phyloP scores from a whole-genome alignment of 2,888 invertebrate genomes.

The Cetonia aurata region DNA sequence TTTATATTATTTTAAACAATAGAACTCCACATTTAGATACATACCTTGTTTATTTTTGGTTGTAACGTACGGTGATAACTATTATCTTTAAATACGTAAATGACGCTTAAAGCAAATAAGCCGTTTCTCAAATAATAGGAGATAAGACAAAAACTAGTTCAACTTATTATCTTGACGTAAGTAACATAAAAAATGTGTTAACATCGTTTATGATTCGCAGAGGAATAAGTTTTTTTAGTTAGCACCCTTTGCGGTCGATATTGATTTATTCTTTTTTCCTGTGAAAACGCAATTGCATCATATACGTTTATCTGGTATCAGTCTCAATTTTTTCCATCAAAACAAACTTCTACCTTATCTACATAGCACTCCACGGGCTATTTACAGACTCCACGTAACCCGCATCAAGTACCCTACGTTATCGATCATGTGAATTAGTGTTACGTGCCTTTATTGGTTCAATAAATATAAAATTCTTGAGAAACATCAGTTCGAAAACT shows the following conservation, averaged over 20 bases:
- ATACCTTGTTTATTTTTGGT: no score
- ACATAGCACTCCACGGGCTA: constrained; percentile 16
- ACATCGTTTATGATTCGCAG: no score
- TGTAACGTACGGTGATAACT: no score
- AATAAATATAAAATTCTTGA: constrained; percentile 3
- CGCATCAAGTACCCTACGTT: constrained; percentile 21
- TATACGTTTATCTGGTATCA: neutral
- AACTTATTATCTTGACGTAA: no score
- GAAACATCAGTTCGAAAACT: neutral
- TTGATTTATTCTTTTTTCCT: neutral
- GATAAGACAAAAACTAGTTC: no score
- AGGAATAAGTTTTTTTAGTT: no score
- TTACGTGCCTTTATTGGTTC: constrained; percentile 10
- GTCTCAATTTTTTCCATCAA: constrained; percentile 2
- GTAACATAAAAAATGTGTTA: no score
- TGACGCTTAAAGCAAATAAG: no score
- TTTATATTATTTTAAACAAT: no score
- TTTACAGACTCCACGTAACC: constrained; percentile 30
- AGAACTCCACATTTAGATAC: no score
- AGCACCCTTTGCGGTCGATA: neutral
- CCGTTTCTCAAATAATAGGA: no score
- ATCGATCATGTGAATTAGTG: constrained; percentile 27
- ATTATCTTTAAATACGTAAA: no score
- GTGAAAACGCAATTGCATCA: neutral
- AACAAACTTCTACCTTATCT: constrained; percentile 28